These are phyloP conservation scores for Petrocephalus microphthalmus DNA, from an alignment of 2,113 vertebrate species.

Conservation along the genomic window DNA sequence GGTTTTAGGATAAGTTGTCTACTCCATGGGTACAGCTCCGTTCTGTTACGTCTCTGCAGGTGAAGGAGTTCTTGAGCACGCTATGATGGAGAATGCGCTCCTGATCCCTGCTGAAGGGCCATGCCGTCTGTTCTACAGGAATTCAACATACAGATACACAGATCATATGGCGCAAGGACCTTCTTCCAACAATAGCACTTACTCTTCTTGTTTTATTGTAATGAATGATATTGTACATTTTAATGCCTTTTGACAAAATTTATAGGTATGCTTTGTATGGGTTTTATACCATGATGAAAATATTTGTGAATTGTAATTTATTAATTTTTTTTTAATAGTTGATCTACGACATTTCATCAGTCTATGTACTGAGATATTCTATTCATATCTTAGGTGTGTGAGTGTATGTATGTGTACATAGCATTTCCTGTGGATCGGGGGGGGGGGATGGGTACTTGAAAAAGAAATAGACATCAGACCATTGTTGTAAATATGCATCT, in stretches of 20 bases:
- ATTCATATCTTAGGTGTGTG: not conserved
- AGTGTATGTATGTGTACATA: not conserved
- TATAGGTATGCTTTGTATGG: not conserved
- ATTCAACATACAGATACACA: not conserved
- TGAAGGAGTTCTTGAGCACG: slow-evolving; percentile 16
- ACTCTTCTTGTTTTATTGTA: not conserved
- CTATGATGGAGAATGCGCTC: not conserved
- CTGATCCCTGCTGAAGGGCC: not conserved
- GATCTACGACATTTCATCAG: not conserved
- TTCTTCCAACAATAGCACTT: not conserved
- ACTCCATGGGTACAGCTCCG: not conserved
- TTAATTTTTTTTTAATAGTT: not conserved
- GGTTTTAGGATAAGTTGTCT: not conserved
- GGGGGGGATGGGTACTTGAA: not conserved
- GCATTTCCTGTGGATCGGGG: not conserved
- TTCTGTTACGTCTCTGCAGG: not conserved
- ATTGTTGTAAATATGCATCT: not conserved
- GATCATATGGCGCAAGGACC: not conserved
- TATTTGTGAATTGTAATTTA: not conserved
- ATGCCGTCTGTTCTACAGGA: not conserved
- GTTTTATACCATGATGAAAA: not conserved
- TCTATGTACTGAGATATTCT: not conserved
- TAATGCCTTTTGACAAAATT: not conserved
- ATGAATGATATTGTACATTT: not conserved
- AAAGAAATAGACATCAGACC: not conserved